phyloP scores from a whole-genome alignment of 2,888 invertebrate genomes.

The Leptarthrus brevirostris region DNA sequence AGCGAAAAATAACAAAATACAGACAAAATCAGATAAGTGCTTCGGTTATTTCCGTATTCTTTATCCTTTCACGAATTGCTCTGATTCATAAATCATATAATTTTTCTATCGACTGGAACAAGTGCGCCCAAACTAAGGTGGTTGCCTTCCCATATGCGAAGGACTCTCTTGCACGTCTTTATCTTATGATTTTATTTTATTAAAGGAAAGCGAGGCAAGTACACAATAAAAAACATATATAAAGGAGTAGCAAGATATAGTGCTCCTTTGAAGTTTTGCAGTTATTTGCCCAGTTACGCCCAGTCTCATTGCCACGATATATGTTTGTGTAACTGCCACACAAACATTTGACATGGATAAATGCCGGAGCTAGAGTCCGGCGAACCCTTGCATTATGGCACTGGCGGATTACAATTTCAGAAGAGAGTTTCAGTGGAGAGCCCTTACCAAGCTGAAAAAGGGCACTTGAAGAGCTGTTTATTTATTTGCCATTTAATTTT shows the following conservation, averaged over 20 bases:
- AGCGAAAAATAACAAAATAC: constrained; percentile 24
- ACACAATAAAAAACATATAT: background rate
- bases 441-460: constrained; percentile 22
- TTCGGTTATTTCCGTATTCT: background rate
- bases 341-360: constrained; percentile 41
- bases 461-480: constrained; percentile 32
- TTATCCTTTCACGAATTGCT: constrained; percentile 12
- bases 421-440: constrained; percentile 23
- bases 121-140: background rate
- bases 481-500: constrained; percentile 54
- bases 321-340: constrained; percentile 3
- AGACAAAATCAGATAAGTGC: constrained; percentile 21
- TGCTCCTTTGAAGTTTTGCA: constrained; percentile 23
- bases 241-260: constrained; percentile 2
- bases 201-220: background rate
- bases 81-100: constrained; percentile 31
- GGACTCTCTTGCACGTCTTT: background rate
- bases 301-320: background rate
- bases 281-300: background rate
- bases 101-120: background rate
- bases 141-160: background rate
- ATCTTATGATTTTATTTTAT: constrained; percentile 38
- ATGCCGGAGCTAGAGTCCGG: constrained; percentile 16
- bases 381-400: constrained; percentile 26
- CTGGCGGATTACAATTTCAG: constrained; percentile 41